Percentiles rank a stretch among this genome's conserved stretches.
These are phyloP conservation scores for Leptopilina boulardi DNA, from an alignment of 1,140 invertebrate species.

Conservation along the genomic window DNA sequence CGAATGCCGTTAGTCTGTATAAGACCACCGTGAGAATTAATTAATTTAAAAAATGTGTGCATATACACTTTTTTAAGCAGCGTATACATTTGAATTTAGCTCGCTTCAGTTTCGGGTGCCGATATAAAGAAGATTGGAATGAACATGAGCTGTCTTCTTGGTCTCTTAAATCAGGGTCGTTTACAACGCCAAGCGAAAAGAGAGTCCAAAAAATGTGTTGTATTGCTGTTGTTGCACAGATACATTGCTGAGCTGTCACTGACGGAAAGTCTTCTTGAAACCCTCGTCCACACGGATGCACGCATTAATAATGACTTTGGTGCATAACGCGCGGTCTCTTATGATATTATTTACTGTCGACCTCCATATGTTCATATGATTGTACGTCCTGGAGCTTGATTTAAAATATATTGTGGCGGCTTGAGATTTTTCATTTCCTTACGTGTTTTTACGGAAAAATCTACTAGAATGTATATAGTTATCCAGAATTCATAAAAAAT, in stretches of 20 bases:
- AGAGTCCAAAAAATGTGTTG: slow-evolving; percentile 20
- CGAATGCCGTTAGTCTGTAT: neutral
- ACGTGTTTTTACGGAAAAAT: neutral
- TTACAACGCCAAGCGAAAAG: neutral
- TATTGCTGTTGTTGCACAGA: slow-evolving; percentile 54
- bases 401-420: neutral
- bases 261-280: slow-evolving; percentile 58
- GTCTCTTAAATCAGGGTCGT: slow-evolving; percentile 52
- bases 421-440: neutral
- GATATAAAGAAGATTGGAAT: slow-evolving; percentile 48
- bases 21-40: slow-evolving; percentile 59
- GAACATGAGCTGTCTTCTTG: slow-evolving; percentile 64
- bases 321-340: slow-evolving; percentile 63
- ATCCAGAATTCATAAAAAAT: no score
- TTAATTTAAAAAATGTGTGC: slow-evolving; percentile 55
- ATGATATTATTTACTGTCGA: slow-evolving; percentile 8
- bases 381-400: neutral
- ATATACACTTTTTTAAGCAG: slow-evolving; percentile 39
- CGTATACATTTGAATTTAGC: neutral
- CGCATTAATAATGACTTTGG: slow-evolving; percentile 73
- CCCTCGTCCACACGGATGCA: slow-evolving; percentile 65
- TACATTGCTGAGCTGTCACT: slow-evolving; percentile 64
- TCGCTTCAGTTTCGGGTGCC: neutral
- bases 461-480: no score
- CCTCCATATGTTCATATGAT: neutral